Evolutionary conservation across 2,888 invertebrate species (phyloP).

Genomic region (Epinotia nisella): DNA sequence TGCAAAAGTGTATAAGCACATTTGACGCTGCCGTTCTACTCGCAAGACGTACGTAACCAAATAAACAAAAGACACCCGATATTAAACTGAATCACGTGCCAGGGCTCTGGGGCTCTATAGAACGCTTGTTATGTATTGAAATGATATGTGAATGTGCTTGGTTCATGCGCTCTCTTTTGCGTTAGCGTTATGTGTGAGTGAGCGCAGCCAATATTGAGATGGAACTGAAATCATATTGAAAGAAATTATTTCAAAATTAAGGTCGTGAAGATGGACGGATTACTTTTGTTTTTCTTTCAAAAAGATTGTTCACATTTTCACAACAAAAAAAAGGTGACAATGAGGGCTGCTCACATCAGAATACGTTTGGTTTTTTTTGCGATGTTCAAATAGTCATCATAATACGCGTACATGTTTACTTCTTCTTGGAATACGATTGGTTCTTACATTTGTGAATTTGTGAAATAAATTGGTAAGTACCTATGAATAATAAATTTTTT

Average conservation of each 20-base stretch:
- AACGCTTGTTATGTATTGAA: neutral
- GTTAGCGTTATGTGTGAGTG: neutral
- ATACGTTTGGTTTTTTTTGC: too few species aligned
- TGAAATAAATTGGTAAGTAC: too few species aligned
- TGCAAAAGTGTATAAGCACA: neutral
- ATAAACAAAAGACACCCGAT: constrained; percentile 20
- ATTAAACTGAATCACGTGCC: constrained; percentile 18
- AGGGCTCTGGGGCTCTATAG: neutral
- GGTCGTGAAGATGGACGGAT: neutral
- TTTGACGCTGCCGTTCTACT: neutral
- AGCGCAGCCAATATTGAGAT: neutral
- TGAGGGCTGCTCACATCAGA: too few species aligned
- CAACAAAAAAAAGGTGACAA: neutral
- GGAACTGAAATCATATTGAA: too few species aligned
- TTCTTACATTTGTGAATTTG: too few species aligned
- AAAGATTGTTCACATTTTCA: neutral
- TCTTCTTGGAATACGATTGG: too few species aligned
- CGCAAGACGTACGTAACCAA: neutral
- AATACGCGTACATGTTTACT: too few species aligned
- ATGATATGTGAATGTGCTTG: neutral
- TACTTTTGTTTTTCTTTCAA: constrained; percentile 1
- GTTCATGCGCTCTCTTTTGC: neutral
- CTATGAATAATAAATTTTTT: too few species aligned
- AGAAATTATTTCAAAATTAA: neutral
- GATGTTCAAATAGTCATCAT: too few species aligned